These are phyloP conservation scores for Hipparchia sbordonii DNA, from an alignment of 2,888 invertebrate genomes.

Conservation along the genomic window DNA sequence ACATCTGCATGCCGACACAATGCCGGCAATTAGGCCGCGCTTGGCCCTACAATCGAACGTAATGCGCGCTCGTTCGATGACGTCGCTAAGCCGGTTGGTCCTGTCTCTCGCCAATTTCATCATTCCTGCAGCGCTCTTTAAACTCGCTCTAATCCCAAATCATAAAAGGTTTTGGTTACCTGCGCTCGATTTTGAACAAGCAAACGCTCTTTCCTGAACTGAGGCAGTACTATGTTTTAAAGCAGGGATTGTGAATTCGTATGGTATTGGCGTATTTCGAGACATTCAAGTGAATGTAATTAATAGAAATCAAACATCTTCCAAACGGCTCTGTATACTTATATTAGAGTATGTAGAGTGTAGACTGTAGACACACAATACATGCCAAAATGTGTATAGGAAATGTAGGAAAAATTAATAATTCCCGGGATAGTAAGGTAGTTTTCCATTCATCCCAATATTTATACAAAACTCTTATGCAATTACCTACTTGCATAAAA, in stretches of 20 bases:
- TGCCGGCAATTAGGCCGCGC: conserved; percentile 82
- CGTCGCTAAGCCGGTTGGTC: conserved; percentile 51
- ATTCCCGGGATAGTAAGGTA: too few species aligned
- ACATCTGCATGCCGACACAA: conserved; percentile 84
- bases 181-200: conserved; percentile 30
- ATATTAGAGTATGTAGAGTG: too few species aligned
- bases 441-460: not conserved
- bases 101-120: conserved; percentile 47
- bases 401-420: too few species aligned
- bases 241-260: conserved; percentile 13
- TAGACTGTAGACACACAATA: too few species aligned
- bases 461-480: not conserved
- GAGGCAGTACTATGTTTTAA: conserved; percentile 19
- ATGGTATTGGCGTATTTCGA: not conserved
- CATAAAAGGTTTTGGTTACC: conserved; percentile 37
- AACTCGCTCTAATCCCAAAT: conserved; percentile 41
- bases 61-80: conserved; percentile 78
- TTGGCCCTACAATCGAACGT: conserved; percentile 80
- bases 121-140: conserved; percentile 43
- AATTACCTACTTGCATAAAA: not conserved
- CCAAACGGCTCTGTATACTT: not conserved
- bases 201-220: conserved; percentile 32
- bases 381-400: too few species aligned
- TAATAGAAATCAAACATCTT: not conserved
- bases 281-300: too few species aligned